Evolutionary conservation across 1,140 invertebrate genomes (phyloP), one percentile per base, ranked within the genome.

Genomic region (Paraescarpia echinospica): DNA sequence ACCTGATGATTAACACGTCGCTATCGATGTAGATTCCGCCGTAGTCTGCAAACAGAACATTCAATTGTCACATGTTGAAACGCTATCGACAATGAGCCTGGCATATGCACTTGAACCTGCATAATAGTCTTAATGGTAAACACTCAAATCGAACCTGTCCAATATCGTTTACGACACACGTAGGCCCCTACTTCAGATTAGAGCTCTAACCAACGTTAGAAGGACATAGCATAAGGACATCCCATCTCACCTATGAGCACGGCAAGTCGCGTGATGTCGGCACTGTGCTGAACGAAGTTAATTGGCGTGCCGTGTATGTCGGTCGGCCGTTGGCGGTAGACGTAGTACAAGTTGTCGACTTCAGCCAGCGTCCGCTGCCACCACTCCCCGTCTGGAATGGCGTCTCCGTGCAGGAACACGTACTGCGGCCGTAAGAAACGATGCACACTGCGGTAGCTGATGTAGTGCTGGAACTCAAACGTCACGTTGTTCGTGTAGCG

Each of bases 401-500:
- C 31, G 41, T 92, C 92, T 89, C 92, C 92, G 18, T 89, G 88
- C 92, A 92, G 33, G 33, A 92, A 33, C 6, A 92, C 22, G 34
- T 89, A 51, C 51, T 59, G 34, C 18, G 91, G 91, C 34, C 18
- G 33, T 27, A 41, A 14, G 91, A 92, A 92, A 14, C 22, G 34
- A 2, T 92, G 34, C 34, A 92, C 48, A 34, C 91, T 92, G 34
- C 34, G 91, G 33, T 41, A 51, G 18, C 34, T 31, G 22, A 93
- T 27, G 88, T 91, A 41, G 33, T 93, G 48, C 89, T 59, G 51
- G 27, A 93, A 96, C 95, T 35, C 93, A 89, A 89, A 92, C 91
- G 93, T 92, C 89, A 90, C 34, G 91, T 92, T 92, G 35, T 35
- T 41, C 77, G 33, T 89, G 88, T 35, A 90, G 89, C 91, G 35